Evolutionary conservation across 2,113 vertebrate genomes (phyloP), one percentile per base, ranked within the genome.

Genomic region (Isurus oxyrinchus): DNA sequence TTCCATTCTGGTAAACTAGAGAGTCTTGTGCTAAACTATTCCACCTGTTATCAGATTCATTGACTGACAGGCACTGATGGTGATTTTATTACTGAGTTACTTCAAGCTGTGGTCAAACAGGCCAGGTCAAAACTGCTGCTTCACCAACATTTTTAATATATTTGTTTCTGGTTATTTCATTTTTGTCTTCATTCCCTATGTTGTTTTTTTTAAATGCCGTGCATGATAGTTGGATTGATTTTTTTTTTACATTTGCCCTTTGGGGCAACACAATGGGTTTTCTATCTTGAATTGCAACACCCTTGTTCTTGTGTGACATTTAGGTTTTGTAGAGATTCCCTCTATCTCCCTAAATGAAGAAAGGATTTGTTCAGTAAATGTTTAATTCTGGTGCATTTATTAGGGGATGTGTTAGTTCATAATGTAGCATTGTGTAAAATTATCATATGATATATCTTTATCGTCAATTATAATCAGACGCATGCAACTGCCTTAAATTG

Each of bases 381-480:
- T 25, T 23, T 66, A 72, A 69, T 69, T 53, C 3, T 67, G 10
- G 25, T 31, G 14, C 11, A 53, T 72, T 53, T 55, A 72, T 49
- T 76, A 35, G 25, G 35, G 40, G 31, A 35, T 35, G 25, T 76
- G 67, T 5, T 31, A 5, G 5, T 72, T 35, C 67, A 69, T 76
- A 72, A 55, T 55, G 49, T 69, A 95, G 25, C 67, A 72, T 55
- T 95, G 94, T 72, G 67, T 5, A 55, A 95, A 95, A 72, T 95
- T 76, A 69, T 95, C 63, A 95, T 55, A 72, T 95, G 94, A 95
- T 95, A 27, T 95, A 55, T 72, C 94, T 76, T 84, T 2, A 53
- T 53, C 23, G 13, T 23, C 16, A 72, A 25, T 95, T 76, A 31
- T 7, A 25, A 25, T 72, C 49, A 95, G 66, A 61, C 57, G 35